Evolutionary conservation across 2,113 vertebrate species (phyloP).

Genomic region (Centropus bengalensis): DNA sequence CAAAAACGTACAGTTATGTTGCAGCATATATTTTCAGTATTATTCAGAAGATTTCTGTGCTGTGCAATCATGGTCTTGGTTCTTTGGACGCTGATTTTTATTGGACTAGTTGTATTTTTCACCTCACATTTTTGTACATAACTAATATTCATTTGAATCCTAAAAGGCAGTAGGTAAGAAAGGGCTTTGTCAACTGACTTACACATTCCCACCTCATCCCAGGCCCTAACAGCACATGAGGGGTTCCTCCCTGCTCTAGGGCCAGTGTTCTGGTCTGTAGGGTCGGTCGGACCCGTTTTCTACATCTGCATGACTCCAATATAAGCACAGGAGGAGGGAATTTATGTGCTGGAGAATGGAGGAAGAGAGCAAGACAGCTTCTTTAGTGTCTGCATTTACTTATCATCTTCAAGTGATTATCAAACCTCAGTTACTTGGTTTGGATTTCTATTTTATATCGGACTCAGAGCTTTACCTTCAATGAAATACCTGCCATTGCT

Average conservation of each 20-base stretch:
- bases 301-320: fast-evolving
- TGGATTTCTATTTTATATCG: background rate
- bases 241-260: background rate
- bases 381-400: background rate
- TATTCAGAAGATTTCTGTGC: background rate
- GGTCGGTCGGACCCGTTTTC: too few relatives aligned
- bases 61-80: background rate
- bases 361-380: background rate
- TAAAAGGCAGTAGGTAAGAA: background rate
- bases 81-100: background rate
- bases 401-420: background rate
- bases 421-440: background rate
- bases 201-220: background rate
- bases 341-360: background rate
- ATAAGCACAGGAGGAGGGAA: fast-evolving
- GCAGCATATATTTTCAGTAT: background rate
- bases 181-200: background rate
- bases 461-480: background rate
- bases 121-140: background rate
- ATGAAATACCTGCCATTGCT: background rate
- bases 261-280: too few relatives aligned
- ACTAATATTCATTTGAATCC: background rate
- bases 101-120: background rate
- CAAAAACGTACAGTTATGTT: fast-evolving
- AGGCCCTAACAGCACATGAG: fast-evolving